Conservation (phyloP, 2,888 invertebrate genomes). For the Pelosia muscerda region DNA sequence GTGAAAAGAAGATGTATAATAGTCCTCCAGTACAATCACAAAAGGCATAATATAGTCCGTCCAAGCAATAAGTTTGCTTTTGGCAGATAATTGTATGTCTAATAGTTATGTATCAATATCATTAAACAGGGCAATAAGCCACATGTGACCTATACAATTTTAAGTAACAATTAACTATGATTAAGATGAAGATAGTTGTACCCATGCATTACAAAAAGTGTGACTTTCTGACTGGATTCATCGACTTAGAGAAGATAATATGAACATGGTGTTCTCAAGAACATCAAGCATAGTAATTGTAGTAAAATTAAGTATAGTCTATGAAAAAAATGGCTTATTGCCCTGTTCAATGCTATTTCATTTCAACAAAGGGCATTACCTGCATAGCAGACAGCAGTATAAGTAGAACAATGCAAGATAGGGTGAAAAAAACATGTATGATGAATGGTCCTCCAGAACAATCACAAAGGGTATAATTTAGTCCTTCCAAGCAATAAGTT, state of each 20-base stretch:
- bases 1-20: background rate
- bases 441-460: background rate
- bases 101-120: too few species aligned
- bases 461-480: background rate
- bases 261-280: background rate
- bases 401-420: background rate
- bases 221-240: background rate
- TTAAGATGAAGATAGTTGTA: too few species aligned
- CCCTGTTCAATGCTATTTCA: background rate
- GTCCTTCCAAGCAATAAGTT: too few species aligned
- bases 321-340: background rate
- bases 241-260: background rate
- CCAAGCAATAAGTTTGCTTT: too few species aligned
- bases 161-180: too few species aligned
- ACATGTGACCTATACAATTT: too few species aligned
- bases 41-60: too few species aligned
- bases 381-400: too few species aligned
- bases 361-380: background rate
- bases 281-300: background rate
- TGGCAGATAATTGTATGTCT: too few species aligned
- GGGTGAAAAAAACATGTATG: background rate
- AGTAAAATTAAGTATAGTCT: background rate
- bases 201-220: background rate
- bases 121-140: too few species aligned
- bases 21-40: background rate